Evolutionary conservation across 2,797 vertebrate genomes (phyloP), one percentile per base, ranked within the genome.

Genomic region (Pipistrellus kuhlii): DNA sequence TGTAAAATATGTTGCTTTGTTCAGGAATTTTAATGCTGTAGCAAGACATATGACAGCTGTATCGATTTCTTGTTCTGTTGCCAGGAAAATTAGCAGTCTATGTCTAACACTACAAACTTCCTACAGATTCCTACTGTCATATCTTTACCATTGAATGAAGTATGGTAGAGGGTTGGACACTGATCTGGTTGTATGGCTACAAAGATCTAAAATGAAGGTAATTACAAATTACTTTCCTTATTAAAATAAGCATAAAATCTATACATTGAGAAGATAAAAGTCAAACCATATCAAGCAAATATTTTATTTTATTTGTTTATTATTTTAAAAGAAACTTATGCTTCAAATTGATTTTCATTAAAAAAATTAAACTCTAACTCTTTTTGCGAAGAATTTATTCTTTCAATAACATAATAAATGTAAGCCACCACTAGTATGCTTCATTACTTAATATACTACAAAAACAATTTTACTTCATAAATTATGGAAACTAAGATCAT

Each of bases 291-390:
- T 27, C 15, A 66, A 23, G 32, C 64, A 89, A 51, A 71, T 71
- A 80, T 95, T 68, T 59, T 81, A 27, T 81, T 81, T 90, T 86
- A 14, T 81, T 51, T 93, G 3, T 7, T 51, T 75, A 41, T 20
- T 21, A 68, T 48, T 69, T 90, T 46, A 64, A 85, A 87, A 90
- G 48, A 88, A 68, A 57, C 38, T 15, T 73, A 64, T 13, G 9
- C 23, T 82, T 68, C 44, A 88, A 23, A 68, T 57, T 72, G 21
- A 69, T 85, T 92, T 89, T 85, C 1, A 51, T 80, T 66, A 88
- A 66, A 80, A 41, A 1, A 11, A 41, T 66, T 71, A 6, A 64
- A 32, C 4, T 57, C 23, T 71, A 88, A 51, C 14, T 68, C 38
- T 0, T 78, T 78, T 77, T 78, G 46, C 4, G 38, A 14, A 57